Evolutionary conservation across 2,888 invertebrate genomes (phyloP), one percentile per base, ranked within the genome.

Genomic region (Cosmorhoe ocellata): DNA sequence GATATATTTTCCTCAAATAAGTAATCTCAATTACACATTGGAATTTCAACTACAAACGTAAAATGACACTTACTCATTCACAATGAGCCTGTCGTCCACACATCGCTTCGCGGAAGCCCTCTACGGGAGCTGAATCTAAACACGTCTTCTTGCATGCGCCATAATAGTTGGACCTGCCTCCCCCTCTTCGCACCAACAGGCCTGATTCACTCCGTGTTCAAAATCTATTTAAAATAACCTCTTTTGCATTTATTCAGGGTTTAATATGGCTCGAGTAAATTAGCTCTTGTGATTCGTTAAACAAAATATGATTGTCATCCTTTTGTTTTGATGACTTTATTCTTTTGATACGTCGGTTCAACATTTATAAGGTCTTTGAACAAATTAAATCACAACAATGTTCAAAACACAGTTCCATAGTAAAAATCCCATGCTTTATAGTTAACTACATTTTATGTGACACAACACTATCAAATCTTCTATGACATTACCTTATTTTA

Each of bases 61-160:
- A 59, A 52, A 9, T 45, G 46, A 56, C 40, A 49, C 58, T 56
- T 67, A 61, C 61, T 69, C 66, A 71, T 67, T 67, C 61, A 71
- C 65, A 69, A 71, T 70, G 69, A 18, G 32, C 31, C 8, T 71
- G 27, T 18, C 24, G 73, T 69, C 66, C 74, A 76, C 77, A 68
- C 75, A 76, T 69, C 53, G 69, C 62, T 88, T 86, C 88, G 81
- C 76, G 86, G 88, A 88, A 88, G 83, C 80, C 61, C 59, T 59
- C 66, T 68, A 85, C 87, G 83, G 78, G 76, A 74, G 71, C 65
- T 80, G 88, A 83, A 88, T 88, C 76, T 77, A 81, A 87, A 88
- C 84, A 84, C 72, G 36, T 36, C 24, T 76, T 84, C 84, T 79
- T 78, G 75, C 69, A 62, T 51, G 47, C 51, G 49, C 81, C 67